Percentiles rank a stretch among this genome's conserved stretches.
These are phyloP conservation scores for Chloroclystis v-ata DNA, from an alignment of 2,888 invertebrate species.

Conservation along the genomic window DNA sequence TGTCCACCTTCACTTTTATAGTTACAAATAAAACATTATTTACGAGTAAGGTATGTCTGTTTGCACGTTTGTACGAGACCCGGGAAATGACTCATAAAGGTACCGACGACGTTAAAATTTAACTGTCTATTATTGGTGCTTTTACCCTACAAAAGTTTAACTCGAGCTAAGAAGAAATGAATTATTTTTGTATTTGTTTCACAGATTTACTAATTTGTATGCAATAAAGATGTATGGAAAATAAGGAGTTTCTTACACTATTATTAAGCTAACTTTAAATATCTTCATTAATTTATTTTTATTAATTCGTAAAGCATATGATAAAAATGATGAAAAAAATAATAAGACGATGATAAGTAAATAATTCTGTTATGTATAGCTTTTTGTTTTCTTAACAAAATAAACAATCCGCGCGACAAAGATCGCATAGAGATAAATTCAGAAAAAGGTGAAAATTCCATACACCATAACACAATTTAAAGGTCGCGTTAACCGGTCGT, in stretches of 20 bases:
- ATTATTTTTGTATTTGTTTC: constrained; percentile 3
- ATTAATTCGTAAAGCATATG: too few species aligned
- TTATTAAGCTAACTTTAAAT: too few species aligned
- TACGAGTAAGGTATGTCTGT: constrained; percentile 41
- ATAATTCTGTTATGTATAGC: too few species aligned
- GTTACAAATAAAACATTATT: constrained; percentile 51
- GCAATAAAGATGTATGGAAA: background rate
- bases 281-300: too few species aligned
- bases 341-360: too few species aligned
- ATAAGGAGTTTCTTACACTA: too few species aligned
- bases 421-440: background rate
- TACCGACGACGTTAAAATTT: constrained; percentile 36
- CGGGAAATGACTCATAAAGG: constrained; percentile 55
- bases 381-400: too few species aligned
- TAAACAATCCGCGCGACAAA: too few species aligned
- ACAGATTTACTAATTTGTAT: background rate
- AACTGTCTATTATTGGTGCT: constrained; percentile 38
- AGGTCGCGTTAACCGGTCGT: background rate
- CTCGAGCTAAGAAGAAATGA: constrained; percentile 15
- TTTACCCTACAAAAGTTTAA: constrained; percentile 35
- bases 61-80: constrained; percentile 46
- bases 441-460: background rate
- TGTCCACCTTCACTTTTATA: constrained; percentile 49
- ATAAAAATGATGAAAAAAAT: too few species aligned
- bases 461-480: background rate